Evolutionary conservation across 1,140 invertebrate species (phyloP), one percentile per base, ranked within the genome.

Genomic region (Aphidius gifuensis): DNA sequence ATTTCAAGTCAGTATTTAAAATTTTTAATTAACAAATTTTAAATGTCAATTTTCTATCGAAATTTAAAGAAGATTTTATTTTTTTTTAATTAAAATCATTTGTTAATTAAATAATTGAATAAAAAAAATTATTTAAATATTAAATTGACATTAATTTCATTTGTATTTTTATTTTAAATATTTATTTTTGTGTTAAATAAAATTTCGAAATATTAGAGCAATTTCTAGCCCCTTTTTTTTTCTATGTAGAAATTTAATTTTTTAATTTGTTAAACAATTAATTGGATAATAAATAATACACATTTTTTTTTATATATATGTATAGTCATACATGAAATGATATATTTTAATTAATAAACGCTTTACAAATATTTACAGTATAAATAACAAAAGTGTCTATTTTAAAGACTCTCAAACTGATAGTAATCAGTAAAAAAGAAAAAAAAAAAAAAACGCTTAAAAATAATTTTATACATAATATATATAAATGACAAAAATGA

Each of bases 291-390:
- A 32, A 32, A 38, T 38, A 53, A 53, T 53, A 9, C 38, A 53
- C n/a, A 55, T 40, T 43, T 16, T 42, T 39, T 43, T n/a, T 55
- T n/a, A 43, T 38, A 23, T 39, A 39, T 9, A 39, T 53, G 16
- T 55, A 42, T 40, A 55, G 23, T 32, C 23, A 32, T 32, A 32
- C 23, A 32, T 32, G 48, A 74, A 71, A 71, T 76, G 66, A 69
- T 71, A 71, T 74, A 32, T 32, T 32, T 74, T 76, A 73, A 75
- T 74, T 60, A 68, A 76, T 75, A 71, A 73, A 71, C 63, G 76
- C 69, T 80, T 75, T 77, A 80, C 73, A 79, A 74, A 76, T 80
- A 79, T 80, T 64, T 79, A 80, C 73, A 80, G 23, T 32, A 68
- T 75, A 66, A 61, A 79, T 60, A 66, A 80, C 69, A 71, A 71